Base-by-base conservation (phyloP, 2,888 invertebrate genomes). In the Caenorhabditis becei region DNA sequence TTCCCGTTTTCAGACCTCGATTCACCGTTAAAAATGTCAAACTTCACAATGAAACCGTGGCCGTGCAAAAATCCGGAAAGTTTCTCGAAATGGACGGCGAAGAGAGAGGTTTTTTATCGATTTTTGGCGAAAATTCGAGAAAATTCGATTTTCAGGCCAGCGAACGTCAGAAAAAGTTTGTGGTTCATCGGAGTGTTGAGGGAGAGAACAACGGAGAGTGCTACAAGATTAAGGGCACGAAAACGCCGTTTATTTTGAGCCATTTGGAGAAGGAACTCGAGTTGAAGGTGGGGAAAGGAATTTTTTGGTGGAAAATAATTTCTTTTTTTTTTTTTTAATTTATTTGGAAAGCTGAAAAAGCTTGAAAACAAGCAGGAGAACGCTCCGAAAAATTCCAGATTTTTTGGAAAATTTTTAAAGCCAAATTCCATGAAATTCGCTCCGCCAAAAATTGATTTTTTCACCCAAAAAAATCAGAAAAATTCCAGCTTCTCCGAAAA, bases 161-260 rank as follows among this genome's bases (percentile, higher is more conserved):
- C 14, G 16, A 20, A 10, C 14, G 4, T 20, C 44, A 47, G 0
- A 16, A 61, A 4, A 62, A 41, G 11, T 26, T 18, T 0, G 44
- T 62, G 18, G 59, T 74, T 28, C 62, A 62, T 47, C 61, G 67
- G 24, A 44, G 54, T 41, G 69, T 63, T 11, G 58, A 69, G 37
- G 77, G 69, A 14, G 69, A 77, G 26, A 77, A 69, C 32, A 58
- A 67, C 41, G 69, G 77, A 24, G 58, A 77, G 26, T 56, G 69
- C 58, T 77, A 51, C 35, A 67, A 75, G 53, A 66, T 75, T 14
- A 59, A 44, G 14, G 41, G n/a, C 1, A n/a, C 66, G 2, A 66
- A 53, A 44, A 61, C 59, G 3, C 75, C 75, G 35, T 66, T 66
- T n/a, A n/a, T 75, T 7, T 10, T 75, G 1, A 51, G 23, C 2